Conservation (phyloP, 2,888 invertebrate genomes). For the Andrena bicolor region DNA sequence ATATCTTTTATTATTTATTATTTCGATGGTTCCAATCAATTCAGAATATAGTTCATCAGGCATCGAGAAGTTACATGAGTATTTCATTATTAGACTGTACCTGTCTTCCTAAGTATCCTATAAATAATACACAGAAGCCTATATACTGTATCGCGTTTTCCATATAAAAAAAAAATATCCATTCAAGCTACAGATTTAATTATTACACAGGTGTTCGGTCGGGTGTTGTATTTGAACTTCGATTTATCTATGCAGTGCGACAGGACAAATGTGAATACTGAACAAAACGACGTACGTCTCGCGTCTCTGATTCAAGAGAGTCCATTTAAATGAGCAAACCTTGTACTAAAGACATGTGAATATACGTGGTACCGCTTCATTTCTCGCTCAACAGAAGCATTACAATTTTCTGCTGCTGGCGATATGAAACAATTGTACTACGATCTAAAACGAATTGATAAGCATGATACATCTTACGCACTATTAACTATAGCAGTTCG, state of each 20-base stretch:
- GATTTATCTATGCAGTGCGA: conserved; percentile 37
- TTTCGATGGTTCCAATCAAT: conserved; percentile 63
- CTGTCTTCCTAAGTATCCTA: conserved; percentile 50
- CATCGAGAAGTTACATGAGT: conserved; percentile 60
- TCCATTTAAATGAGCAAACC: conserved; percentile 27
- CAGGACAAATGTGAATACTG: conserved; percentile 68
- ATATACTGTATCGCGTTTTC: conserved; percentile 42
- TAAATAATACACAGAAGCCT: conserved; percentile 54
- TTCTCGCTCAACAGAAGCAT: conserved; percentile 15
- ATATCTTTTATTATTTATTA: conserved; percentile 64
- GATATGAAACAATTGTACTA: conserved; percentile 15
- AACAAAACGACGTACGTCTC: conserved; percentile 53
- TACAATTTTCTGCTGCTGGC: conserved; percentile 1
- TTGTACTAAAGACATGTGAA: conserved; percentile 29
- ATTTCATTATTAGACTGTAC: conserved; percentile 63
- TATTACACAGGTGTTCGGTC: conserved; percentile 56
- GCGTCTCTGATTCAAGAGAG: conserved; percentile 15
- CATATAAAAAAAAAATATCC: conserved; percentile 69
- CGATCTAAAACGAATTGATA: conserved; percentile 17
- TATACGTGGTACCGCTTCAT: conserved; percentile 17
- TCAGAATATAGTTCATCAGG: conserved; percentile 60
- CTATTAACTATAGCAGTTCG: conserved; percentile 9
- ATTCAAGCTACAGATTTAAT: conserved; percentile 55
- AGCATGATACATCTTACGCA: conserved; percentile 19
- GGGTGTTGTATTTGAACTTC: conserved; percentile 60